A percentile compares a stretch with the other conserved stretches of the same genome.
Conservation (phyloP, 2,113 vertebrate species). For the Poeciliopsis occidentalis region DNA sequence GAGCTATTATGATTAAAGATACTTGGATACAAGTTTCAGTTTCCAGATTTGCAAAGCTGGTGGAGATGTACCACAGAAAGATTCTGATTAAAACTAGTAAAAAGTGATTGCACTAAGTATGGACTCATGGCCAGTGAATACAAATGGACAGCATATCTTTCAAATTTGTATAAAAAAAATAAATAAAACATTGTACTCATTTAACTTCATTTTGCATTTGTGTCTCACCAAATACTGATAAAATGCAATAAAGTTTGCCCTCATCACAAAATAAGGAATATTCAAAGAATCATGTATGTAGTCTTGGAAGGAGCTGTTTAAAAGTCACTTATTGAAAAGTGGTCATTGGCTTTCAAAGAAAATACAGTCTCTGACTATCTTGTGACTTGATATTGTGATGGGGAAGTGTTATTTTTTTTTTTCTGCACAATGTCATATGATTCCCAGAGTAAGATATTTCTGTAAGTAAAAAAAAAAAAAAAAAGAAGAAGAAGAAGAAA, state of each 20-base stretch:
- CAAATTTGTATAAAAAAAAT: neutral
- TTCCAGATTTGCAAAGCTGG: neutral
- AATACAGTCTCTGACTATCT: neutral
- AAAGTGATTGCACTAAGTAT: neutral
- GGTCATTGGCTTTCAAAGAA: neutral
- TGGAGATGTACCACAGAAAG: neutral
- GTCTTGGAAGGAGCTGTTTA: too few relatives aligned
- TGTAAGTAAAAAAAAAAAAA: slow-evolving; percentile 13
- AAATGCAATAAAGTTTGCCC: neutral
- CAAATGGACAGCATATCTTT: neutral
- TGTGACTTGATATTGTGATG: neutral
- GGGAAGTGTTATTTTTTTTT: neutral
- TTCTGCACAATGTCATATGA: neutral
- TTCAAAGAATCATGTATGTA: neutral
- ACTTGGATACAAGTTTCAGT: neutral
- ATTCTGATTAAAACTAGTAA: neutral
- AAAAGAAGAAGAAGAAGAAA: neutral
- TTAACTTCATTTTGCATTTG: neutral
- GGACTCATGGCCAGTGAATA: neutral
- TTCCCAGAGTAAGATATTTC: slow-evolving; percentile 10
- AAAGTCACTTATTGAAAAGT: neutral
- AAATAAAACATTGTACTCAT: neutral
- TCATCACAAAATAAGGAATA: neutral
- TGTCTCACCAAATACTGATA: neutral
- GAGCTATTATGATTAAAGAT: neutral